Base-by-base conservation (phyloP, 2,797 vertebrate species). In the Dendrocincla tyrannina region DNA sequence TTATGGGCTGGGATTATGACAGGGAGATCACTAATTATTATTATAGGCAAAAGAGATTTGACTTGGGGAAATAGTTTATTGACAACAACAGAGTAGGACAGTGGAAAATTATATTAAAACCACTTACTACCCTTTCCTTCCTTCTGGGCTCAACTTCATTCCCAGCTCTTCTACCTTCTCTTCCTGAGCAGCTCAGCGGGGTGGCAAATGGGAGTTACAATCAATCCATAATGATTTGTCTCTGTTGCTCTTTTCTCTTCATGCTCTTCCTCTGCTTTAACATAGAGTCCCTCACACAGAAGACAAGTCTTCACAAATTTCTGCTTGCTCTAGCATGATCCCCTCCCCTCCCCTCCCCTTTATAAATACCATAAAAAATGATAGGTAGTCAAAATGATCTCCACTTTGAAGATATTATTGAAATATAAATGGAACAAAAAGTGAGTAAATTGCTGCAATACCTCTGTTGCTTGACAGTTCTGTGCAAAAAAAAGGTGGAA, bases 111-210 rank as follows among this genome's bases (percentile, higher is more conserved):
- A 46, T 72, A 28, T 10, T 50, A 60, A 62, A 92, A 15, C 3
- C 25, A 60, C 23, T 80, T 49, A 37, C 5, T 4, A 4, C 8
- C 4, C 5, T 49, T 7, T 5, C 6, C 3, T 41, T 77, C 33
- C 62, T 67, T 20, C 18, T 4, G 8, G 4, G 23, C 37, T 87
- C 35, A 89, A 1, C 28, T 49, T 83, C 17, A 24, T 8, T 46
- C 15, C 8, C 37, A 74, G 3, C 9, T 70, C 25, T 53, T 58
- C 47, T 33, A 33, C 20, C n/a, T 56, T 49, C 10, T 63, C 5
- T 9, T 11, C 5, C 25, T 5, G 4, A 58, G 24, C 27, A 60
- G 16, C 2, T 2, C 4, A 32, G 19, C 2, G 10, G 7, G 3
- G 25, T 1, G 3, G 20, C 8, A 11, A 74, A 13, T 15, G 16